Conservation (phyloP, 2,888 invertebrate species). For the Dryococelus australis region DNA sequence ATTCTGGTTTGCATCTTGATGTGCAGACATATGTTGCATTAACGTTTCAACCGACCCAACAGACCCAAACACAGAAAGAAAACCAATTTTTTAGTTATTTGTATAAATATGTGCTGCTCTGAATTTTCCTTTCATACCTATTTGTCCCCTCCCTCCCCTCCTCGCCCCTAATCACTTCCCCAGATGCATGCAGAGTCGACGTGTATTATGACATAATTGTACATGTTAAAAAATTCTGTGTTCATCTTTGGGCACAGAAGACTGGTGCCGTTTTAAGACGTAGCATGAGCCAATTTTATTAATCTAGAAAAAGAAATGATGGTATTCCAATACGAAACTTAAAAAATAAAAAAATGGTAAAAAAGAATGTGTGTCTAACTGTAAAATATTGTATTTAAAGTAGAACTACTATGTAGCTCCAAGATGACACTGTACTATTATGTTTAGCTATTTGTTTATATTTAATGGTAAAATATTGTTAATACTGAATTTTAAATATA, state of each 20-base stretch:
- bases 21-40: background rate
- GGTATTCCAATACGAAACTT: background rate
- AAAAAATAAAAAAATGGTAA: background rate
- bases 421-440: slow-evolving; percentile 25
- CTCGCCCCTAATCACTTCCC: no score
- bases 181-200: background rate
- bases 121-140: background rate
- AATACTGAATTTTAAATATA: background rate
- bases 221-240: background rate
- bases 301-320: background rate
- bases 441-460: background rate
- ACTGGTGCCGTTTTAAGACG: background rate
- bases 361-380: slow-evolving; percentile 56
- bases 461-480: slow-evolving; percentile 1
- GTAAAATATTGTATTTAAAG: slow-evolving; percentile 59
- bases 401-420: slow-evolving; percentile 47
- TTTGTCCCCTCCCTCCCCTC: background rate
- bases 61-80: background rate
- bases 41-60: background rate
- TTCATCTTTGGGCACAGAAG: background rate
- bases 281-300: background rate
- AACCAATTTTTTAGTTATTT: background rate
- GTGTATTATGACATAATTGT: background rate
- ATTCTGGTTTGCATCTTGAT: no score
- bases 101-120: background rate